Base-by-base conservation (phyloP, 1,140 invertebrate genomes). In the Eueides isabella region DNA sequence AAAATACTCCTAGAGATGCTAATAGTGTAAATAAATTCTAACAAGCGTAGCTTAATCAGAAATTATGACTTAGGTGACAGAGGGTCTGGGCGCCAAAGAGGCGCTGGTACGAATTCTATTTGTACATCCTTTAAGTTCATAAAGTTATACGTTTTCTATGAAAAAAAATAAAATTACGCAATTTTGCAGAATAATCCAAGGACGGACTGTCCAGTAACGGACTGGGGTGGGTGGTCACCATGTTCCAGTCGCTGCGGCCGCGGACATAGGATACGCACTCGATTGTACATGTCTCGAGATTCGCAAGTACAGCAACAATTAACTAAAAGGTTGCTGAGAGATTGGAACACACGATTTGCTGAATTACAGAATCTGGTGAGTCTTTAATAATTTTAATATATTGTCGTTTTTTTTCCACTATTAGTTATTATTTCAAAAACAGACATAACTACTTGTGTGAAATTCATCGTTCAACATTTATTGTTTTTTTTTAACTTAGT, bases 231-330 rank as follows among this genome's bases (percentile, higher is more conserved):
- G 1, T 98, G 97, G 97, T 96, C 96, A 11, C 92, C 95, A 9
- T 99, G 98, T 83, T 96, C 95, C 12, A 94, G 95, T 0, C 95
- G 95, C 0, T 99, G 98, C 88, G 97, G 97, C 0, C 95, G 95
- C 31, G 97, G 97, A 0, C 90, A 94, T 0, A 93, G 94, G 61
- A 88, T 95, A 77, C 94, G 96, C 65, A 95, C 94, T 1, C 92
- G 97, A 11, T 88, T 91, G 14, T 91, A 90, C 78, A 76, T 90
- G 23, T 77, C 74, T n/a, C 77, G 70, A 6, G 83, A 84, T 65
- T 12, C 78, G 23, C 75, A 68, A 0, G 62, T 85, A 28, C 89
- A 91, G 74, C 71, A 69, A 23, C 79, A 78, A 6, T 72, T 92
- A 6, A 77, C 82, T 11, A 75, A 77, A 1, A 75, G 78, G 0